phyloP scores from a whole-genome alignment of 2,797 vertebrate genomes.

The Aeoliscus strigatus region DNA sequence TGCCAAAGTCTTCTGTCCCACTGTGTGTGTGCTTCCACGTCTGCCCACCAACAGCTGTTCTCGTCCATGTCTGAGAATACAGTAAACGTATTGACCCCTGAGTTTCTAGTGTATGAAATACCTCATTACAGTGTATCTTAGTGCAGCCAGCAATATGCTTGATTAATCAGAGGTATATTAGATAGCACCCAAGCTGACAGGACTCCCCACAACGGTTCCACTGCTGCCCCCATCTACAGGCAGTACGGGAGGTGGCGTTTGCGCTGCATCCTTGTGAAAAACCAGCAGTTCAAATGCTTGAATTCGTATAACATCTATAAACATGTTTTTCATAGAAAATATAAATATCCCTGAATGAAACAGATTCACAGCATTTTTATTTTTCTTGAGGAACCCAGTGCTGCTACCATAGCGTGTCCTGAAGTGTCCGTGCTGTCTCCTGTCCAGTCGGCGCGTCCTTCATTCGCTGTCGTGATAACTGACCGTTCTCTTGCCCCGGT shows the following conservation, averaged over 20 bases:
- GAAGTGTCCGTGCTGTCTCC: slow-evolving; percentile 70
- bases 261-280: slow-evolving; percentile 70
- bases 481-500: slow-evolving; percentile 71
- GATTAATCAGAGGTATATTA: slow-evolving; percentile 82
- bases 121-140: slow-evolving; percentile 83
- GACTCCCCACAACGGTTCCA: slow-evolving; percentile 63
- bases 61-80: slow-evolving; percentile 72
- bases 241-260: slow-evolving; percentile 62
- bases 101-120: slow-evolving; percentile 85
- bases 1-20: slow-evolving; percentile 69
- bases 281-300: slow-evolving; percentile 82
- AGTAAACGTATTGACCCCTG: slow-evolving; percentile 85
- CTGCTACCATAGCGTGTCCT: slow-evolving; percentile 75
- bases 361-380: slow-evolving; percentile 83
- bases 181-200: slow-evolving; percentile 81
- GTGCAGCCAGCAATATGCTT: slow-evolving; percentile 83
- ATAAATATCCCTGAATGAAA: slow-evolving; percentile 96
- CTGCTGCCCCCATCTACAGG: slow-evolving; percentile 69
- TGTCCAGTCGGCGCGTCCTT: slow-evolving; percentile 44
- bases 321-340: slow-evolving; percentile 87
- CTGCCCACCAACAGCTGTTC: slow-evolving; percentile 55
- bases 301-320: slow-evolving; percentile 79
- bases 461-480: slow-evolving; percentile 77
- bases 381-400: slow-evolving; percentile 76
- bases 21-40: slow-evolving; percentile 70